These are phyloP conservation scores for Manis javanica DNA, from an alignment of 2,797 vertebrate genomes.

Conservation along the genomic window DNA sequence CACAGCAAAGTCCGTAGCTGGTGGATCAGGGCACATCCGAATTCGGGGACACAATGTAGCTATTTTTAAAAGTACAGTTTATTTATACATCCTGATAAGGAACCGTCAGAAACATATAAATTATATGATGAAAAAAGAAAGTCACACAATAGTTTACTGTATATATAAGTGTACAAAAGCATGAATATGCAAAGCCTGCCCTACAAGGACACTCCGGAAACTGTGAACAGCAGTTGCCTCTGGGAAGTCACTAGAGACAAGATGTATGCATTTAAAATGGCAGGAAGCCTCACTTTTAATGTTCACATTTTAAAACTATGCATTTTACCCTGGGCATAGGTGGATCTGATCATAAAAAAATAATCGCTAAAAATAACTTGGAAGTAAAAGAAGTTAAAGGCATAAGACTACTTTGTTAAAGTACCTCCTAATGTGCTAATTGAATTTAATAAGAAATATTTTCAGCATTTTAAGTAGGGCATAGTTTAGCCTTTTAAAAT, in stretches of 20 bases:
- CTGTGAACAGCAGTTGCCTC: fast-evolving
- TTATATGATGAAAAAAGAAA: neutral
- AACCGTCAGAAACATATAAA: neutral
- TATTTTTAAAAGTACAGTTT: neutral
- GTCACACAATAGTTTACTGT: neutral
- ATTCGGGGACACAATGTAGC: neutral
- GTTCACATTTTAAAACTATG: neutral
- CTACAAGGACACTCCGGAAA: neutral
- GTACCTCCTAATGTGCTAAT: too few relatives aligned
- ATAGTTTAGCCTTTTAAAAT: neutral
- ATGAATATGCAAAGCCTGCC: fast-evolving
- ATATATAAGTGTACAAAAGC: fast-evolving
- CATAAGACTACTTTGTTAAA: neutral
- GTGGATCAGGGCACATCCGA: too few relatives aligned
- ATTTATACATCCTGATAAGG: neutral
- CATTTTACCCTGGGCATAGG: neutral
- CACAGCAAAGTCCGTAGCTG: neutral
- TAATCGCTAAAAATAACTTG: neutral
- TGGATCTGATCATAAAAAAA: neutral
- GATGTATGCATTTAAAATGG: neutral
- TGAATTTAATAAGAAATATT: neutral
- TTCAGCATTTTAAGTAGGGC: neutral
- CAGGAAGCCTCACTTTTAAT: neutral
- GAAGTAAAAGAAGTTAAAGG: neutral
- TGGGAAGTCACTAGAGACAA: neutral